Evolutionary conservation across 2,113 vertebrate species (phyloP), one percentile per base, ranked within the genome.

Genomic region (Bos indicus): DNA sequence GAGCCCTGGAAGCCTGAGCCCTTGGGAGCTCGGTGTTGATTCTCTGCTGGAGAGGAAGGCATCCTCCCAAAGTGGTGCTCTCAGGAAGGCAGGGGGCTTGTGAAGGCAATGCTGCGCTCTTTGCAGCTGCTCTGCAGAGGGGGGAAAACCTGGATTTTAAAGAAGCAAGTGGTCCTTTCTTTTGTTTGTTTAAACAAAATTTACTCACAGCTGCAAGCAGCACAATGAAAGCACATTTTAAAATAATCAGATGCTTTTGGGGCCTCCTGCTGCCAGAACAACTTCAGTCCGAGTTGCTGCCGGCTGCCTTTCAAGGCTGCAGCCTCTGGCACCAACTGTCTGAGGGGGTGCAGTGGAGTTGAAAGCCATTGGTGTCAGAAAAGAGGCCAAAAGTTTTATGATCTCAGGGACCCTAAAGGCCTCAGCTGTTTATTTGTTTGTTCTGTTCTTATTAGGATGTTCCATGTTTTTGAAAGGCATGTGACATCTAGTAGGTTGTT

Each of bases 161-260:
- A 97, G 95, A 97, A 97, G 81, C 86, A 97, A 97, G 94, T 97
- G 92, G 62, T 48, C 7, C 46, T 71, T 84, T 88, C 93, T 88
- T 52, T 74, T 87, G 81, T 90, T 96, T 88, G 80, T 95, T 67
- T 57, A 25, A 94, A 94, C 36, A 95, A 90, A 97, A 96, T 98
- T 97, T 97, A 98, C 97, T 94, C 97, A 96, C 96, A 97, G 96
- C 97, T 98, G 96, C 93, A 93, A 97, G 93, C 86, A 90, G 81
- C 80, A 94, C 94, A 95, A 96, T 94, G 95, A 97, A 97, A 97
- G 93, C 71, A 97, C 91, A 88, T 97, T 97, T 98, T 62, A 89
- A 97, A 98, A 95, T 96, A 98, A 98, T 98, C 97, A 96, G 89
- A 94, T 97, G 96, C 95, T 96, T 96, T 95, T 36, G 89, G 96